Percentiles rank a stretch among this genome's conserved stretches.
Conservation (phyloP, 2,888 invertebrate genomes). For the Boloria selene region DNA sequence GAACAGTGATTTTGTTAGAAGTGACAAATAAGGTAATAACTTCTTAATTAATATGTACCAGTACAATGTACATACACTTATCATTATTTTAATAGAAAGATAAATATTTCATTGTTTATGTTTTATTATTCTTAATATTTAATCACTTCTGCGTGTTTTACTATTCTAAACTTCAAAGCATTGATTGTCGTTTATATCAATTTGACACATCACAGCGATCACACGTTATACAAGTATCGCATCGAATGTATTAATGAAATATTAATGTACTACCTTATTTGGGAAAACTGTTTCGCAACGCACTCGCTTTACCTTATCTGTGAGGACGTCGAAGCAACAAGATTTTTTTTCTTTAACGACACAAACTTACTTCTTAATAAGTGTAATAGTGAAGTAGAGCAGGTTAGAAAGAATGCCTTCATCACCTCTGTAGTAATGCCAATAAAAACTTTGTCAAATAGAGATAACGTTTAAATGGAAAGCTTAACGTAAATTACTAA, state of each 20-base stretch:
- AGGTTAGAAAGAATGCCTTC: constrained; percentile 12
- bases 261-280: constrained; percentile 57
- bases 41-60: too few relatives aligned
- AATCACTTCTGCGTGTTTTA: background rate
- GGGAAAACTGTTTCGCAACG: constrained; percentile 42
- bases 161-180: constrained; percentile 12
- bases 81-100: too few relatives aligned
- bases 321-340: constrained; percentile 15
- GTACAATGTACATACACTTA: too few relatives aligned
- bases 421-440: background rate
- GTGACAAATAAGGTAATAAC: background rate
- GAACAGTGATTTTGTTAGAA: constrained; percentile 5
- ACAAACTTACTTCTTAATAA: constrained; percentile 23
- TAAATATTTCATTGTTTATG: too few relatives aligned
- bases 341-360: constrained; percentile 23
- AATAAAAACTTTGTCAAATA: background rate
- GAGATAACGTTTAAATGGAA: too few relatives aligned
- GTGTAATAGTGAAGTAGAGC: constrained; percentile 15
- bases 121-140: background rate
- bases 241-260: constrained; percentile 44
- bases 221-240: constrained; percentile 50
- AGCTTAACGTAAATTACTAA: too few relatives aligned
- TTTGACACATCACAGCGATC: constrained; percentile 64
- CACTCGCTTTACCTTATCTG: constrained; percentile 50
- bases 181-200: constrained; percentile 52